Evolutionary conservation across 2,113 vertebrate species (phyloP).

Genomic region (Mobula birostris): DNA sequence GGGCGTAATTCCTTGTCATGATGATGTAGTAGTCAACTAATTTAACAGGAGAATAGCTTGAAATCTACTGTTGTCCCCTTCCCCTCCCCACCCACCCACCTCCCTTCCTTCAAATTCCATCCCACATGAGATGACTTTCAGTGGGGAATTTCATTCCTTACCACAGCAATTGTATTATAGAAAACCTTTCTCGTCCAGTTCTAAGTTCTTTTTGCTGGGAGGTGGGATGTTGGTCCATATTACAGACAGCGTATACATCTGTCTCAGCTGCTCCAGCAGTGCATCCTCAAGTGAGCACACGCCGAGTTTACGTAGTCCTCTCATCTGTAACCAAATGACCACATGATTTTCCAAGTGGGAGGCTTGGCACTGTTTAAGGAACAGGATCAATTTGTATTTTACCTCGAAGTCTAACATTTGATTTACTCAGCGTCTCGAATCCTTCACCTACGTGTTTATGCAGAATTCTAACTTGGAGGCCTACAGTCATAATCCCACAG

Average conservation of each 20-base stretch:
- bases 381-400: neutral
- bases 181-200: no score
- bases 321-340: neutral
- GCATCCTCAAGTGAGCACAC: neutral
- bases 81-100: no score
- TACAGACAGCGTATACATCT: no score
- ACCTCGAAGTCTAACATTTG: neutral
- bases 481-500: no score
- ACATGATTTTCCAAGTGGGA: neutral
- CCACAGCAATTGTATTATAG: no score
- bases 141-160: no score
- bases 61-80: neutral
- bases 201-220: no score
- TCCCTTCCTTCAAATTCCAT: no score
- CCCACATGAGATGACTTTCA: no score
- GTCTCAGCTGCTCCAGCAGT: no score
- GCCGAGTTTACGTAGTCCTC: neutral
- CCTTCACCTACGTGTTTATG: neutral
- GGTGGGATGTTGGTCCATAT: no score
- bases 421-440: neutral
- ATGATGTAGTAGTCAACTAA: neutral
- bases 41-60: neutral
- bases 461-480: no score
- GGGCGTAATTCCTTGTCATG: neutral
- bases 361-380: neutral